Percentiles rank a stretch among this genome's conserved stretches.
Evolutionary conservation across 2,888 invertebrate species (phyloP).

Genomic region (Ditylenchus weischeri): DNA sequence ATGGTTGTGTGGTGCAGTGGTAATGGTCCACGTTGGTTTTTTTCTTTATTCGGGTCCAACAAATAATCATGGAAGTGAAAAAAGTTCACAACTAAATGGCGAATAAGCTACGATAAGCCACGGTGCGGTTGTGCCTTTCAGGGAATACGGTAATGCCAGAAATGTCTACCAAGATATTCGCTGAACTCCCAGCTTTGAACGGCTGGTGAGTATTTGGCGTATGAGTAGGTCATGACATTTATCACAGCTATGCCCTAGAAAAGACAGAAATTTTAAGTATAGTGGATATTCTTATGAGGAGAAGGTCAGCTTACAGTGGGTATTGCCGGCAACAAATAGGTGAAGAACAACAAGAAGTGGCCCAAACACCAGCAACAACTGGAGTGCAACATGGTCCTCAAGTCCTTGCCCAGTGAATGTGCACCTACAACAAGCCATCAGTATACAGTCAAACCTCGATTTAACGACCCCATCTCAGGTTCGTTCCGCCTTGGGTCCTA

Average conservation of each 20-base stretch:
- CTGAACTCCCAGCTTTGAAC: slow-evolving; percentile 50
- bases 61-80: too few species aligned
- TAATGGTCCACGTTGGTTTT: too few species aligned
- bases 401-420: slow-evolving; percentile 55
- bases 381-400: slow-evolving; percentile 47
- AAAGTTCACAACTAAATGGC: too few species aligned
- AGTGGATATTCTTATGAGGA: slow-evolving; percentile 4
- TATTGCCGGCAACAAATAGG: slow-evolving; percentile 54
- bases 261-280: slow-evolving; percentile 4
- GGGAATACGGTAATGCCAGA: too few species aligned
- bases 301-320: slow-evolving; percentile 45
- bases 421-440: slow-evolving; percentile 41
- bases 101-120: too few species aligned
- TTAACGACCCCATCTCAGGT: too few species aligned
- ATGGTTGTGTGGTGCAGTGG: too few species aligned
- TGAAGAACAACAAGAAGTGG: slow-evolving; percentile 48
- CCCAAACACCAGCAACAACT: slow-evolving; percentile 56
- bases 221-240: slow-evolving; percentile 52
- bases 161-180: slow-evolving; percentile 39
- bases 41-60: too few species aligned
- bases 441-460: too few species aligned
- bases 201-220: slow-evolving; percentile 44
- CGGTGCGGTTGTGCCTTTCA: too few species aligned
- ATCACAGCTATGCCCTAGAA: slow-evolving; percentile 42
- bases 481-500: too few species aligned